A percentile compares a stretch with the other conserved stretches of the same genome.
phyloP scores from a whole-genome alignment of 2,888 invertebrate genomes.

The Baccha elongata region DNA sequence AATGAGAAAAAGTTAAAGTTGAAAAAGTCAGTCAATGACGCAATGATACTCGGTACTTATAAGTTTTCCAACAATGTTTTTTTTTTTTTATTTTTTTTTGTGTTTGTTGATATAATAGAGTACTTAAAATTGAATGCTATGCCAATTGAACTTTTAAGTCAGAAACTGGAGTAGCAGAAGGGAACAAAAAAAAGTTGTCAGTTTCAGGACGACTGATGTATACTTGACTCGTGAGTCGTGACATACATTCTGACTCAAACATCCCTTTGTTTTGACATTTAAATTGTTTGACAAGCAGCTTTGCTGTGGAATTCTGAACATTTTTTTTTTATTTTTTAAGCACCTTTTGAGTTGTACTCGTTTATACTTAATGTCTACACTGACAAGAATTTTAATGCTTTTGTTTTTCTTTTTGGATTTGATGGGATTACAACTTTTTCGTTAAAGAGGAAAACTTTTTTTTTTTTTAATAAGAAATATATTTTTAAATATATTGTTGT shows the following conservation, averaged over 20 bases:
- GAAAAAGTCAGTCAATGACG: slow-evolving; percentile 28
- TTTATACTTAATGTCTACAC: slow-evolving; percentile 1
- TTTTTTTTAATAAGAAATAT: not conserved
- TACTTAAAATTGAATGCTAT: slow-evolving; percentile 39
- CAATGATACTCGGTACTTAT: slow-evolving; percentile 29
- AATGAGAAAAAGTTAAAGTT: slow-evolving; percentile 10
- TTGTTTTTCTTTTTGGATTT: not conserved
- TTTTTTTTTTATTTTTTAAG: slow-evolving; percentile 4
- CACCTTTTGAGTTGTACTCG: not conserved
- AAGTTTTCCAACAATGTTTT: slow-evolving; percentile 21
- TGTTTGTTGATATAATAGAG: slow-evolving; percentile 4
- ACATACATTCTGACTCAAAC: not conserved
- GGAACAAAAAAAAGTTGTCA: slow-evolving; percentile 13
- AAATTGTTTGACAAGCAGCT: slow-evolving; percentile 5
- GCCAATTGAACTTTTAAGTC: slow-evolving; percentile 51
- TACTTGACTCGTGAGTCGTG: slow-evolving; percentile 8
- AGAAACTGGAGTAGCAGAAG: not conserved
- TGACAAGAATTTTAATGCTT: slow-evolving; percentile 4
- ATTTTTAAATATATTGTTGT: not conserved
- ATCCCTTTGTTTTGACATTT: not conserved
- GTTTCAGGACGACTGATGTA: slow-evolving; percentile 6
- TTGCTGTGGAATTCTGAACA: not conserved
- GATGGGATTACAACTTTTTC: not conserved
- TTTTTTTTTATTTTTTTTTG: slow-evolving; percentile 1
- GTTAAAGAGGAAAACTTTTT: not conserved